Conservation (phyloP, 2,888 invertebrate species). For the Eupithecia subfuscata region DNA sequence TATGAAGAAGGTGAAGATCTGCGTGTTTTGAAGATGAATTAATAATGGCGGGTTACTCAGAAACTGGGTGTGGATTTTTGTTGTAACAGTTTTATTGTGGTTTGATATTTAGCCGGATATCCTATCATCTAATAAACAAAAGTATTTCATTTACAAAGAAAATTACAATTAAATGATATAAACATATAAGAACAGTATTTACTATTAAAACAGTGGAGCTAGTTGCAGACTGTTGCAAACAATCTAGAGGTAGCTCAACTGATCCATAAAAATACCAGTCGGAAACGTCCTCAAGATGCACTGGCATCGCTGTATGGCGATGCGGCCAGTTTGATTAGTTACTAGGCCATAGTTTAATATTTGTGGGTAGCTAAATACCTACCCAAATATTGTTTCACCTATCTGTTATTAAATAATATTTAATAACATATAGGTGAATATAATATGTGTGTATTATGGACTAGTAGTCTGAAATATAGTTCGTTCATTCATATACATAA, state of each 20-base stretch:
- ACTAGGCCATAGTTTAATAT: too few relatives aligned
- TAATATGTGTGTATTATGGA: background rate
- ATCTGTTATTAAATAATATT: background rate
- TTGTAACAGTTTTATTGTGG: background rate
- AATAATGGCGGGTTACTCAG: background rate
- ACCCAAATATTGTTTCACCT: background rate
- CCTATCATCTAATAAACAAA: too few relatives aligned
- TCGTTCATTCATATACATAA: background rate
- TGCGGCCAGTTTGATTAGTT: too few relatives aligned
- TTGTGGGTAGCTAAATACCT: background rate
- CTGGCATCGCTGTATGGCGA: background rate
- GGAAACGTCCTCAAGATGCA: background rate
- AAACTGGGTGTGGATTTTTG: background rate
- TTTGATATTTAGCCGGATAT: background rate
- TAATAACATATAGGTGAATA: too few relatives aligned
- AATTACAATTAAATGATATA: too few relatives aligned
- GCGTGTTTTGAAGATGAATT: slow-evolving; percentile 5
- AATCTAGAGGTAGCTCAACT: background rate
- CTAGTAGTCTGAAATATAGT: background rate
- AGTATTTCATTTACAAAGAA: too few relatives aligned
- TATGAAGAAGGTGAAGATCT: background rate
- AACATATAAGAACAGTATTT: too few relatives aligned
- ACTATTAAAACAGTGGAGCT: too few relatives aligned
- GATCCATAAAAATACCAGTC: background rate
- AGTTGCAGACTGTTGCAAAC: too few relatives aligned